Percentiles rank a stretch among this genome's conserved stretches.
phyloP scores from a whole-genome alignment of 1,140 invertebrate species.

The Aphelinus certus region DNA sequence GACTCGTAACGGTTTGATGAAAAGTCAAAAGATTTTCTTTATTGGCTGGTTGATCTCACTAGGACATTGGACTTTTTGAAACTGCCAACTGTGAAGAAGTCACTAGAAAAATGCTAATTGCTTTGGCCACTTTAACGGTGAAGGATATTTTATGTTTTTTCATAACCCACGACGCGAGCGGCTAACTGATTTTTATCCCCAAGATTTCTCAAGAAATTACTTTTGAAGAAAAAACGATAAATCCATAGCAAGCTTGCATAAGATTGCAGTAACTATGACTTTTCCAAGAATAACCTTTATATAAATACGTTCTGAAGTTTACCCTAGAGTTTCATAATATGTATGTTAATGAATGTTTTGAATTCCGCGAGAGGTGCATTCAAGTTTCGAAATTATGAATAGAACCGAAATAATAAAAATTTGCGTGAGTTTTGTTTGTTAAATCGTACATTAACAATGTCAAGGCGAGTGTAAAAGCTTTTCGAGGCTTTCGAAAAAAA shows the following conservation, averaged over 20 bases:
- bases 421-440: no score
- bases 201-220: conserved; percentile 26
- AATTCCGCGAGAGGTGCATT: conserved; percentile 16
- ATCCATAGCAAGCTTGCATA: conserved; percentile 31
- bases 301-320: conserved; percentile 9
- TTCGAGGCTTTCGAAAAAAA: no score
- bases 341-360: conserved; percentile 16
- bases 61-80: no score
- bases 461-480: background rate
- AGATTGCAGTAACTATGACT: conserved; percentile 20
- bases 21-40: no score
- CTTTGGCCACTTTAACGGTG: no score
- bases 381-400: conserved; percentile 11
- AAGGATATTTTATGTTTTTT: background rate
- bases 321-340: conserved; percentile 16
- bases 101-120: no score
- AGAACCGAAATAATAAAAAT: background rate
- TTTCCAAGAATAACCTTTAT: conserved; percentile 36
- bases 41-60: no score
- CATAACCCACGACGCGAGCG: conserved; percentile 5
- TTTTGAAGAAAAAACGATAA: background rate
- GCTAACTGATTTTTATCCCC: conserved; percentile 17
- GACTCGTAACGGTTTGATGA: no score
- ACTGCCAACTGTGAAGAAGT: no score
- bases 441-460: background rate